phyloP scores from a whole-genome alignment of 1,140 invertebrate genomes.

The Phthorimaea operculella region DNA sequence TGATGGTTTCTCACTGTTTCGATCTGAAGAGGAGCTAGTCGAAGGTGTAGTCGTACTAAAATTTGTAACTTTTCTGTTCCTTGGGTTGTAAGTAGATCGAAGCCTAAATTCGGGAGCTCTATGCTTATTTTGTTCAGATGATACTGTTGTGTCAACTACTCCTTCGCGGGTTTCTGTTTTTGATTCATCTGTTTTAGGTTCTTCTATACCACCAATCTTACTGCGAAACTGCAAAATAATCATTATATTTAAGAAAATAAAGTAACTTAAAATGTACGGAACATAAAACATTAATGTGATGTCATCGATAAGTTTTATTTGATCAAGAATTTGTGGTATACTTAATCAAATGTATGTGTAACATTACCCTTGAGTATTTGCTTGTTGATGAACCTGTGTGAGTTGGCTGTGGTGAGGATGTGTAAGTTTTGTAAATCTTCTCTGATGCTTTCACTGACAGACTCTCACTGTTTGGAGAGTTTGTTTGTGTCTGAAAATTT shows the following conservation, averaged over 20 bases:
- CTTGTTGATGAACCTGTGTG: conserved; percentile 37
- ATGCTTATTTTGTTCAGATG: conserved; percentile 21
- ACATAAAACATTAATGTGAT: too few species aligned
- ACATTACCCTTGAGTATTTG: conserved; percentile 55
- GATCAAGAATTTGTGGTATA: background rate
- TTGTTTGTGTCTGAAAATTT: conserved; percentile 56
- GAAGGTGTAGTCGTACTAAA: conserved; percentile 22
- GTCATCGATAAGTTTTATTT: background rate
- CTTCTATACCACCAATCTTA: conserved; percentile 22
- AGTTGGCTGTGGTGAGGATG: conserved; percentile 42
- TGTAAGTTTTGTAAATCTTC: conserved; percentile 52
- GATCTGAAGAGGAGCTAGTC: conserved; percentile 18
- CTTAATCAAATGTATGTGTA: background rate
- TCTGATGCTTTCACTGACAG: conserved; percentile 63
- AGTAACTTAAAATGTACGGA: background rate
- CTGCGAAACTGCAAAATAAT: conserved; percentile 24
- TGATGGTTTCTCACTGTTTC: conserved; percentile 25
- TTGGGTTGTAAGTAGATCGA: conserved; percentile 34
- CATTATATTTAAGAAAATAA: background rate
- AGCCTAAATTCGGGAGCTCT: conserved; percentile 34
- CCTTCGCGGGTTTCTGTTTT: conserved; percentile 24
- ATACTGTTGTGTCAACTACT: conserved; percentile 18
- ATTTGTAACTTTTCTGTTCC: conserved; percentile 34
- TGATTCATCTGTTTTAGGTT: conserved; percentile 22
- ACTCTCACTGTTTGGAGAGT: conserved; percentile 57